These are phyloP conservation scores for Phytoseiulus persimilis DNA, from an alignment of 2,888 invertebrate genomes.

Conservation along the genomic window DNA sequence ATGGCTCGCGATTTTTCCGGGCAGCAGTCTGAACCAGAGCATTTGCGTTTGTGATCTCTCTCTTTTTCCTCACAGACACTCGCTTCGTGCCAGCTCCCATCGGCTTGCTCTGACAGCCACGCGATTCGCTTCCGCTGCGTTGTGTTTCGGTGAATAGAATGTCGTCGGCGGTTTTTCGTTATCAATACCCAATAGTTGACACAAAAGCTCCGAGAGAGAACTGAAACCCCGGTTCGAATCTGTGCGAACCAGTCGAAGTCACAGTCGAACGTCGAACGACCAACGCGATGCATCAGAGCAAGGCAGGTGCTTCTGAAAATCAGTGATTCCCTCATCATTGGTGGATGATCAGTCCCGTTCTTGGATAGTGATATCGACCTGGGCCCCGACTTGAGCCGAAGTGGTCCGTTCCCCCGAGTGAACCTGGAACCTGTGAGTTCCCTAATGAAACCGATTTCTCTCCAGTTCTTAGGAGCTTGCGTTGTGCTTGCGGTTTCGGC, in stretches of 20 bases:
- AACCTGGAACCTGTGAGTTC: background rate
- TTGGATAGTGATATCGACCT: background rate
- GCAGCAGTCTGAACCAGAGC: background rate
- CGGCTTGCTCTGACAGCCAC: background rate
- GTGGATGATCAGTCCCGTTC: background rate
- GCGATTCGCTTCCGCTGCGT: background rate
- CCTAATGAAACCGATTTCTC: background rate
- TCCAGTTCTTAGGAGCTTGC: slow-evolving; percentile 15
- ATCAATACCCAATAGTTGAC: background rate
- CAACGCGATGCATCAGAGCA: background rate
- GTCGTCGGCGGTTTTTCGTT: background rate
- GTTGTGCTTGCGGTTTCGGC: slow-evolving; percentile 5
- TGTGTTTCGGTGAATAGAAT: background rate
- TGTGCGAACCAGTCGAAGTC: background rate
- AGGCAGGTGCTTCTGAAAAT: background rate
- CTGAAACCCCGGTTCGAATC: slow-evolving; percentile 5
- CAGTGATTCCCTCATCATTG: background rate
- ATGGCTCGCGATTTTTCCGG: background rate
- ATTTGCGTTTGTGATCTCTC: background rate
- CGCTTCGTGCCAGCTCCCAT: background rate
- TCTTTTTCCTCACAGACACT: background rate
- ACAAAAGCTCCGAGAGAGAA: background rate
- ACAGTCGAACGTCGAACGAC: background rate
- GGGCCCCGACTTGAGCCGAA: background rate
- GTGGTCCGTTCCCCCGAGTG: slow-evolving; percentile 12